Evolutionary conservation across 2,888 invertebrate genomes (phyloP), one percentile per base, ranked within the genome.

Genomic region (Amphipoea oculea): DNA sequence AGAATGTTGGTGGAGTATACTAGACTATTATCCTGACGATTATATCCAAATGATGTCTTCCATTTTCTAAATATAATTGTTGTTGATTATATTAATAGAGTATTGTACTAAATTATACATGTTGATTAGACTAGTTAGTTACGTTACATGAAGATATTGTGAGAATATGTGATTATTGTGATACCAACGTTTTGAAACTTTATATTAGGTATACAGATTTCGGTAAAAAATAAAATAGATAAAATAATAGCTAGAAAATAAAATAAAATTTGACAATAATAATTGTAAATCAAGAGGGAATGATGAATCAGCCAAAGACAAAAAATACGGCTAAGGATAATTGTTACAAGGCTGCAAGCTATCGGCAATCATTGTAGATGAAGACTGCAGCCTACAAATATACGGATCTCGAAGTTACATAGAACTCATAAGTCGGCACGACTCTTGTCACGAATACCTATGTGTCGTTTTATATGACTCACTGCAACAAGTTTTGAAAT

Each of bases 61-160:
- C 92, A 89, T 89, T 87, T 81, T 86, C 79, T 86, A 87, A 88
- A 77, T 82, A 83, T 88, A 89, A 90, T 85, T 90, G 91, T 90
- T 90, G 90, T 90, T 90, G 89, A 90, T 88, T 90, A 89, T 90
- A 90, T 89, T 81, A 77, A 90, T 89, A 90, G 83, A 88, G 76
- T 85, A 88, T 88, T 89, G 86, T 89, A 89, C 82, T 83, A 88
- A 88, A 88, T 87, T 91, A 91, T 92, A 91, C 90, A 91, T 90
- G 89, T 92, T 92, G 83, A 88, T 78, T 92, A 91, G 92, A 88
- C 73, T 92, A 91, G 91, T 69, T 90, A 86, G 87, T 84, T 83
- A 86, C 14, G 87, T 88, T 86, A 84, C 73, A 85, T 85, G 73
- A 81, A 82, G 67, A 81, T 87, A 84, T 84, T 85, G 85, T 86